Evolutionary conservation across 2,113 vertebrate genomes (phyloP).

Genomic region (Lamprotornis superbus): DNA sequence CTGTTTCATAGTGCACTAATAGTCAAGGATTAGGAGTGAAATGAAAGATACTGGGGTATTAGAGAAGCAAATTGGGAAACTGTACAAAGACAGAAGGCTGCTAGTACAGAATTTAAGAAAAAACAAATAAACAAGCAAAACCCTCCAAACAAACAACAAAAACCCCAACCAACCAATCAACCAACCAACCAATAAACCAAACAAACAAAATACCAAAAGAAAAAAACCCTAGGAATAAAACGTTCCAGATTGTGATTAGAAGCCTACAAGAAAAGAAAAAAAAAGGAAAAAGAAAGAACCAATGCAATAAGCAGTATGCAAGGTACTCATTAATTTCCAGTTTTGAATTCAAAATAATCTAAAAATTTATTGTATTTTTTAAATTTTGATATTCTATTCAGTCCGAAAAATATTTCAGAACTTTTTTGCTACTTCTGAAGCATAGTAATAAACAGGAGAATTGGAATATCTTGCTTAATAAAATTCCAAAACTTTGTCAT

Average conservation of each 20-base stretch:
- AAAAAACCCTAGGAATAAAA: neutral
- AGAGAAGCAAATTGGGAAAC: neutral
- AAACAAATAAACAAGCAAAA: neutral
- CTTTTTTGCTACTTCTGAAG: neutral
- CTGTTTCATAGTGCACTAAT: neutral
- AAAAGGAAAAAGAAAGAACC: rapidly evolving
- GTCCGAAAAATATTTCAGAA: neutral
- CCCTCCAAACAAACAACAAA: no score
- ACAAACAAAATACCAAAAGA: no score
- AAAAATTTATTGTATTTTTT: rapidly evolving
- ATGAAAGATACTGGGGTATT: neutral
- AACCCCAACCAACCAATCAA: neutral
- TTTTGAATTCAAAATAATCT: neutral
- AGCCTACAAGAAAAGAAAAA: rapidly evolving
- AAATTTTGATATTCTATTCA: neutral
- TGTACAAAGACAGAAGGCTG: neutral
- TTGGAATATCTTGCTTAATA: neutral
- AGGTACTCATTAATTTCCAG: neutral
- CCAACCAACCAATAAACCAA: neutral
- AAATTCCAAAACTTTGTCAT: neutral
- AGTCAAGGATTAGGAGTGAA: neutral
- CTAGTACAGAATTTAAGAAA: neutral
- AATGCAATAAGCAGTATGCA: neutral
- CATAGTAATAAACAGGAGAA: neutral
- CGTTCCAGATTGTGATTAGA: neutral